Evolutionary conservation across 2,113 vertebrate species (phyloP).

Genomic region (Osmerus eperlanus): DNA sequence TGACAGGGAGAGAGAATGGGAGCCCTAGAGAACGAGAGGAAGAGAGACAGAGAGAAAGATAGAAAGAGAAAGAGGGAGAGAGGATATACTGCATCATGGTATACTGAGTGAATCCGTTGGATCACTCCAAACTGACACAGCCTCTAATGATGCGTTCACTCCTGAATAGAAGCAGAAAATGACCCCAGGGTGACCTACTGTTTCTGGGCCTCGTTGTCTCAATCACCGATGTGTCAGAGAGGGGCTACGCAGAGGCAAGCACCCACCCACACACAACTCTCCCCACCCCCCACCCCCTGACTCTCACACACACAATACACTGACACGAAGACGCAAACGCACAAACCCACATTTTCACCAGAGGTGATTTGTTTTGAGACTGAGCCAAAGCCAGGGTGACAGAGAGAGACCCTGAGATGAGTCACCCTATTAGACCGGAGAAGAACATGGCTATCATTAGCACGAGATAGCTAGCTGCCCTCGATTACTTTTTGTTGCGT

Average conservation of each 20-base stretch:
- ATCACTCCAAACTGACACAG: slow-evolving; percentile 13
- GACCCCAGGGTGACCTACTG: slow-evolving; percentile 14
- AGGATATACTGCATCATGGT: not conserved
- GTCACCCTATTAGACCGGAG: slow-evolving; percentile 39
- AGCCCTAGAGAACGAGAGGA: not conserved
- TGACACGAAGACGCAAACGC: slow-evolving; percentile 17
- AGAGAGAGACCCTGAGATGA: slow-evolving; percentile 48
- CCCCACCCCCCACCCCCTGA: not conserved
- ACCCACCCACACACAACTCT: not conserved
- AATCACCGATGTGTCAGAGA: slow-evolving; percentile 5
- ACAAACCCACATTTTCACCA: slow-evolving; percentile 24
- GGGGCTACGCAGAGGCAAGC: slow-evolving; percentile 33
- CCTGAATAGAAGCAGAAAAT: not conserved
- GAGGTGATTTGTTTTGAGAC: slow-evolving; percentile 45
- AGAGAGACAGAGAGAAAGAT: not conserved
- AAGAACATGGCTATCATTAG: slow-evolving; percentile 34
- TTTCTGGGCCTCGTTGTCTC: slow-evolving; percentile 43
- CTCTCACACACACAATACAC: slow-evolving; percentile 10
- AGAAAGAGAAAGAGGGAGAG: not conserved
- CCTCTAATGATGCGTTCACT: slow-evolving; percentile 29
- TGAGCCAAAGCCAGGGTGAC: slow-evolving; percentile 51
- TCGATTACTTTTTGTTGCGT: slow-evolving; percentile 29
- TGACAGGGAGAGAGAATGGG: not conserved
- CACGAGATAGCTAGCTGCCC: slow-evolving; percentile 15
- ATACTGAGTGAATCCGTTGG: slow-evolving; percentile 11